Base-by-base conservation (phyloP, 2,888 invertebrate genomes). In the Drosophila nigritarsus region DNA sequence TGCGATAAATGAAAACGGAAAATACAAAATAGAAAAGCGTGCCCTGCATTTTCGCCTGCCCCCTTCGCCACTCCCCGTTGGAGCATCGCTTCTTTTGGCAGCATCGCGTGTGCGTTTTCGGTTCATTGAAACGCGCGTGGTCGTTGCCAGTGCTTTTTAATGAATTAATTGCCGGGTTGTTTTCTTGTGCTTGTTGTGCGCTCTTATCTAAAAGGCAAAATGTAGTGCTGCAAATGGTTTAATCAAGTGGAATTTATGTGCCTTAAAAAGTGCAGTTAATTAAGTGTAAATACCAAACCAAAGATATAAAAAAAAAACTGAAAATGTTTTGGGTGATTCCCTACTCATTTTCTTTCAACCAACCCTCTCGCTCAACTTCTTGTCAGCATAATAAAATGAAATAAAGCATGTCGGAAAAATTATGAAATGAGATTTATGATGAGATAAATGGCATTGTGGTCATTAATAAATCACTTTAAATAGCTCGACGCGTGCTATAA, bases 231-330 rank as follows among this genome's bases (percentile, higher is more conserved):
- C 82, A 76, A 89, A 90, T 86, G 87, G 90, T 89, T 90, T 90
- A 89, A 90, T 90, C 90, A 90, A 90, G 84, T 86, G 90, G 80
- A 90, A 90, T 90, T 90, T 90, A 90, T 90, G 87, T 84, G 87
- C 75, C 71, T 62, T 64, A 66, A 82, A 82, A 77, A 79, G 65
- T 78, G 78, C 83, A 90, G 89, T 84, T 83, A 88, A 90, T 88
- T 87, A 83, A 89, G 87, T 89, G 87, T 82, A 83, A 87, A 87
- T 87, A 75, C 70, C 70, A 80, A 75, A 65, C 55, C 62, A 73
- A 45, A 45, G 24, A 24, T 45, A 45, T 24, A 7, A 20, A 20
- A 20, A 13, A 42, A 11, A 3, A 9, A 13, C 58, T 60, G 53
- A 78, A 73, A 70, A 78, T 64, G 20, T 20, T 63, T 48, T 48